These are phyloP conservation scores for Muscina levida DNA, from an alignment of 2,888 invertebrate species.

Conservation along the genomic window DNA sequence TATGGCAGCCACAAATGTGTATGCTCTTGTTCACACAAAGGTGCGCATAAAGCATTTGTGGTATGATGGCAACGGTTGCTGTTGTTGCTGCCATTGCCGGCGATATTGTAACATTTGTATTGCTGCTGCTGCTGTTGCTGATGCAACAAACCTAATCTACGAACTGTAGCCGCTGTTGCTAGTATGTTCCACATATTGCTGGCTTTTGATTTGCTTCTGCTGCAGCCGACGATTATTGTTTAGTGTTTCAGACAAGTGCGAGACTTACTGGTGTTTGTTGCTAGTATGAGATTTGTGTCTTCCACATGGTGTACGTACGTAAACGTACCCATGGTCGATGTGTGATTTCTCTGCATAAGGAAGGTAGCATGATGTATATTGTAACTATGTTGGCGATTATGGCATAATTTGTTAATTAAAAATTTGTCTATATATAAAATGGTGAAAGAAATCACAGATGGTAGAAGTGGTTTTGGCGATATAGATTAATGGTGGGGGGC, in stretches of 20 bases:
- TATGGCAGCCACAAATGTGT: slow-evolving; percentile 58
- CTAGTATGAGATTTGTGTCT: slow-evolving; percentile 60
- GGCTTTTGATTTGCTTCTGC: slow-evolving; percentile 17
- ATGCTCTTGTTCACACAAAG: slow-evolving; percentile 63
- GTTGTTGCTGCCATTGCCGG: slow-evolving; percentile 33
- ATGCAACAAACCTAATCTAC: slow-evolving; percentile 51
- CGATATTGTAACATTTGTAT: neutral
- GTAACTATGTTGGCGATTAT: slow-evolving; percentile 54
- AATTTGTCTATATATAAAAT: slow-evolving; percentile 46
- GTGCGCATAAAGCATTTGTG: slow-evolving; percentile 68
- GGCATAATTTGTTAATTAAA: slow-evolving; percentile 65
- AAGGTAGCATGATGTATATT: slow-evolving; percentile 15
- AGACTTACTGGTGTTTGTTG: slow-evolving; percentile 62
- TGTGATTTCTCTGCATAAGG: slow-evolving; percentile 19
- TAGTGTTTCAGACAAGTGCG: slow-evolving; percentile 57
- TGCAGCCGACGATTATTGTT: slow-evolving; percentile 53
- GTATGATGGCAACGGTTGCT: slow-evolving; percentile 63
- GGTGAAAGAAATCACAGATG: neutral
- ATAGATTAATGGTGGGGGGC: too few species aligned
- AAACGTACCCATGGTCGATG: slow-evolving; percentile 16
- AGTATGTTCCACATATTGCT: slow-evolving; percentile 41
- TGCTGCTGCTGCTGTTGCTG: slow-evolving; percentile 18
- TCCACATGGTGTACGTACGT: slow-evolving; percentile 32
- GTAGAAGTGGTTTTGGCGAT: neutral
- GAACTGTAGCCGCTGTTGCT: slow-evolving; percentile 5